Evolutionary conservation across 2,888 invertebrate genomes (phyloP).

Genomic region (Odontocolon sp.): DNA sequence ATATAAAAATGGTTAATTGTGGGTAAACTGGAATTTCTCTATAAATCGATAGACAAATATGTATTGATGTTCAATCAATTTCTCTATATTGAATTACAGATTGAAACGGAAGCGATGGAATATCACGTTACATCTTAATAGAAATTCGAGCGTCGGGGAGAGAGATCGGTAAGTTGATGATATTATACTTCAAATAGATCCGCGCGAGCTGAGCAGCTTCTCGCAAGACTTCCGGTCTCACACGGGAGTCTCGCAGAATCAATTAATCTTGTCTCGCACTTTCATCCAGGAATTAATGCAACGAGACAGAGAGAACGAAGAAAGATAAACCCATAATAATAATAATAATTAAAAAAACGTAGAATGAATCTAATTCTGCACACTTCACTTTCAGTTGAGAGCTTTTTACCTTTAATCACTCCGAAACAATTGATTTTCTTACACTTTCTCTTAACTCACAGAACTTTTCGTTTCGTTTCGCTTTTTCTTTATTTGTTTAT

Average conservation of each 20-base stretch:
- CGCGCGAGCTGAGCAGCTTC: conserved; percentile 17
- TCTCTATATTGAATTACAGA: conserved; percentile 32
- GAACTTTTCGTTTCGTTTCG: conserved; percentile 27
- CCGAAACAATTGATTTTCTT: conserved; percentile 18
- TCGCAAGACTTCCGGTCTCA: conserved; percentile 46
- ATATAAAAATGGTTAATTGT: no score
- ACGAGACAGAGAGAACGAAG: conserved; percentile 15
- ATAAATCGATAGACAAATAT: conserved; percentile 2
- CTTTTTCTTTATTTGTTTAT: not conserved
- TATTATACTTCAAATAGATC: conserved; percentile 18
- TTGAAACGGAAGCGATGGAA: conserved; percentile 42
- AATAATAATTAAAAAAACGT: conserved; percentile 6
- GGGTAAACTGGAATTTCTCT: no score
- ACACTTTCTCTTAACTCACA: conserved; percentile 49
- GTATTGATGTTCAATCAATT: conserved; percentile 30
- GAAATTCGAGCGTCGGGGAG: conserved; percentile 37
- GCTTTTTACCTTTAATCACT: conserved; percentile 39
- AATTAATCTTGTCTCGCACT: conserved; percentile 55
- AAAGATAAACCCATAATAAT: conserved; percentile 24
- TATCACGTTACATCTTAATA: conserved; percentile 35
- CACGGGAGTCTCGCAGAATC: conserved; percentile 42
- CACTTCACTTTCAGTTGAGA: conserved; percentile 49
- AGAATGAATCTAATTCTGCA: conserved; percentile 35
- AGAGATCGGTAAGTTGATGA: conserved; percentile 26
- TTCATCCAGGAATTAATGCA: conserved; percentile 50